Evolutionary conservation across 1,140 invertebrate species (phyloP), one percentile per base, ranked within the genome.

Genomic region (Chironomus tepperi): DNA sequence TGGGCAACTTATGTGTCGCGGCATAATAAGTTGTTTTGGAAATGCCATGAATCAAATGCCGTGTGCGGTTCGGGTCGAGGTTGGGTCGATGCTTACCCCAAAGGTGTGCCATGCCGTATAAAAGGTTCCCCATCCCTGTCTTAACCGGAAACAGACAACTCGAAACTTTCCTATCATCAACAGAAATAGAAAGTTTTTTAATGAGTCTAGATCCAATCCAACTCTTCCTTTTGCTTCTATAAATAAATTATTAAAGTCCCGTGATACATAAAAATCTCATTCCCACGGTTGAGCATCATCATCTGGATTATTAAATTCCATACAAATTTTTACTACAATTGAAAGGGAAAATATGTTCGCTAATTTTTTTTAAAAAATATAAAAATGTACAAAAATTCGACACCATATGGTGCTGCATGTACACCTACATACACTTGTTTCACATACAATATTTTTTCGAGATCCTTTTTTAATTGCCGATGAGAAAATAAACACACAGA

Each of bases 381-480:
- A 57, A 15, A 57, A 57, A 57, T 57, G 12, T n/a, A 5, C 47
- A n/a, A 57, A 57, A 57, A 47, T 5, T n/a, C 10, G 12, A n/a
- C 47, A 12, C 47, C 47, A 57, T 57, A 57, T 57, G 47, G 9
- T 57, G 43, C 43, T 10, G 8, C 43, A 3, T 2, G 15, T 57
- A 15, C 12, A 57, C 47, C 47, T 34, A 57, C 47, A 12, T 57
- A 57, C 47, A 57, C 47, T 57, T 57, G 47, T 57, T 57, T n/a
- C 24, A 34, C 24, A 34, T 34, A 34, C 24, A 34, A 34, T 57
- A 12, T 5, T 57, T 57, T 57, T 57, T 57, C 15, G 47, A 34
- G 24, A 57, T n/a, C 47, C 47, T 57, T 57, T 57, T 57, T 57
- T 57, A 57, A 57, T 57, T 57, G 47, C 47, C n/a, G 47, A 57